Conservation (phyloP, 2,888 invertebrate genomes). For the Hemithea aestivaria region DNA sequence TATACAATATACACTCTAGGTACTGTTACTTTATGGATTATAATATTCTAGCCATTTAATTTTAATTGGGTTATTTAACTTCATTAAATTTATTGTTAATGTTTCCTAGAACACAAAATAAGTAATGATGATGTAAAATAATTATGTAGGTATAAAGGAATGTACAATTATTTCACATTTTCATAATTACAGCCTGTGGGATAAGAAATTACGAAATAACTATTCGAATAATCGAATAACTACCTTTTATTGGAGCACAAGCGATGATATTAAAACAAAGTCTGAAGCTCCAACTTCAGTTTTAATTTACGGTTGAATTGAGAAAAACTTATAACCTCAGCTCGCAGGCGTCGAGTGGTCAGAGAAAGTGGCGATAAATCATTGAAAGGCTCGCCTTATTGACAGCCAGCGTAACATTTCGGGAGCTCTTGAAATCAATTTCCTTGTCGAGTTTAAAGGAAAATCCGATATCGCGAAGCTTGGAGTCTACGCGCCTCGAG, state of each 20-base stretch:
- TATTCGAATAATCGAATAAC: too few relatives aligned
- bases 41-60: too few relatives aligned
- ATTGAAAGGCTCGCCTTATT: constrained; percentile 45
- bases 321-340: constrained; percentile 36
- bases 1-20: too few relatives aligned
- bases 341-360: constrained; percentile 33
- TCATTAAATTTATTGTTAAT: too few relatives aligned
- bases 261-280: constrained; percentile 2
- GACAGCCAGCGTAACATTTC: constrained; percentile 53
- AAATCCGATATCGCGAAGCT: constrained; percentile 52
- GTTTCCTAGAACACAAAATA: too few relatives aligned
- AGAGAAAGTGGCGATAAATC: constrained; percentile 46
- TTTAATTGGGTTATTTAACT: too few relatives aligned
- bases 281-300: constrained; percentile 1
- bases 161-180: too few relatives aligned
- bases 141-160: too few relatives aligned
- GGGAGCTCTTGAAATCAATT: constrained; percentile 65
- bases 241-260: not conserved
- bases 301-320: constrained; percentile 24
- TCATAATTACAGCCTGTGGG: too few relatives aligned
- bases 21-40: too few relatives aligned
- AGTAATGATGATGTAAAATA: too few relatives aligned
- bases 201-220: too few relatives aligned
- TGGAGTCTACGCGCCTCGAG: constrained; percentile 36
- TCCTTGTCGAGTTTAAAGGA: constrained; percentile 52